Evolutionary conservation across 1,140 invertebrate genomes (phyloP), one percentile per base, ranked within the genome.

Genomic region (Sycophaga agraensis): DNA sequence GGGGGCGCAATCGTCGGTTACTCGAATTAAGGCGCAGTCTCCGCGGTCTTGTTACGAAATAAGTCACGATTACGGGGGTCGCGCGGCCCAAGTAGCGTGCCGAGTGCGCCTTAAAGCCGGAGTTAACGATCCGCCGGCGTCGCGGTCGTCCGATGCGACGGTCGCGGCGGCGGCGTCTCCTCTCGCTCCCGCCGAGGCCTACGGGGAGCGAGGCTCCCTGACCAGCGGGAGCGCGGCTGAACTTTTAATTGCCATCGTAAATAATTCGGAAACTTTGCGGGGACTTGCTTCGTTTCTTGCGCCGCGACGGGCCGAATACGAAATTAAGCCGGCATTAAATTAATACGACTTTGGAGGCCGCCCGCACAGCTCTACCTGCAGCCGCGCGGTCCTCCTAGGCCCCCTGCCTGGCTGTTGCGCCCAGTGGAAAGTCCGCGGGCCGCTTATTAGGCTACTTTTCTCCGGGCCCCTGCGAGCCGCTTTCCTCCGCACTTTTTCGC

Each of bases 391-490:
- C 14, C 16, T 14, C 16, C 48, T 31, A 6, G 4, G n/a, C 21
- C 12, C n/a, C 17, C 19, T 4, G 8, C 2, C 21, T 19, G 6
- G 4, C 42, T 90, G 48, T 93, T 89, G 77, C 84, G 91, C 37
- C 3, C n/a, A 14, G 8, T 4, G 8, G 14, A 14, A 39, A 39
- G 37, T 39, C 6, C n/a, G 37, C 7, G 35, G n/a, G 35, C 7
- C 14, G n/a, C n/a, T n/a, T n/a, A n/a, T n/a, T n/a, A n/a, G n/a
- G n/a, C n/a, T n/a, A n/a, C n/a, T n/a, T n/a, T n/a, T n/a, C n/a
- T n/a, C n/a, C n/a, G n/a, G n/a, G n/a, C n/a, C n/a, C n/a, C n/a
- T n/a, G n/a, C n/a, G n/a, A n/a, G n/a, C n/a, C n/a, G n/a, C n/a
- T n/a, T n/a, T n/a, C n/a, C n/a, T n/a, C n/a, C n/a, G n/a, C n/a